Conservation (phyloP, 1,140 invertebrate species). For the Microplitis demolitor region DNA sequence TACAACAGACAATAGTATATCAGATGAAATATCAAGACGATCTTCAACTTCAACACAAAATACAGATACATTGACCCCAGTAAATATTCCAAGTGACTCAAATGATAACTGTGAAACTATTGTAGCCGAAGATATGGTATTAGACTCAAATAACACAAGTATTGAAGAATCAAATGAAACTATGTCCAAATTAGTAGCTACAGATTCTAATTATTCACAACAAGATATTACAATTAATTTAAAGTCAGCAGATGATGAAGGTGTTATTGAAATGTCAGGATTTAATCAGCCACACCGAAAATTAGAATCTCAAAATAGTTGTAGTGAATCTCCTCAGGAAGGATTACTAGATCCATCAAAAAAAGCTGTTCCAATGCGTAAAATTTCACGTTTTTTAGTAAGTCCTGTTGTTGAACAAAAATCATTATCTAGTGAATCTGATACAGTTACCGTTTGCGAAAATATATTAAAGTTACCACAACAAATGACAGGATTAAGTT, state of each 20-base stretch:
- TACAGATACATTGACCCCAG: constrained; percentile 54
- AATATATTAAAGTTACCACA: constrained; percentile 5
- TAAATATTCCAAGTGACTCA: constrained; percentile 49
- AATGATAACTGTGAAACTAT: constrained; percentile 48
- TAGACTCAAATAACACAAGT: constrained; percentile 26
- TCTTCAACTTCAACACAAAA: constrained; percentile 59
- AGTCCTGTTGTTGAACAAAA: constrained; percentile 71
- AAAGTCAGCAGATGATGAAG: constrained; percentile 1
- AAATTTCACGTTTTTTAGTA: constrained; percentile 80
- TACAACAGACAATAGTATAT: constrained; percentile 39
- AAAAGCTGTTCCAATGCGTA: constrained; percentile 61
- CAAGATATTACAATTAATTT: neutral
- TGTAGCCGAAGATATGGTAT: constrained; percentile 30
- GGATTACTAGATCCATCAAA: constrained; percentile 30
- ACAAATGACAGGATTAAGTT: neutral
- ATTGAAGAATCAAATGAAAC: constrained; percentile 1
- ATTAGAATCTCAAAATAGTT: neutral
- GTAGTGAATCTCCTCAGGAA: neutral
- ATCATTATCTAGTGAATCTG: constrained; percentile 20
- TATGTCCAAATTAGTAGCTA: neutral
- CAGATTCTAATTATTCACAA: constrained; percentile 7
- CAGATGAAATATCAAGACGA: constrained; percentile 52
- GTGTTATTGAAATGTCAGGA: neutral
- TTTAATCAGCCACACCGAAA: neutral
- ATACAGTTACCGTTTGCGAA: constrained; percentile 5